Percentiles rank a stretch among this genome's conserved stretches.
Evolutionary conservation across 2,888 invertebrate genomes (phyloP).

Genomic region (Pristionchus entomophagus): DNA sequence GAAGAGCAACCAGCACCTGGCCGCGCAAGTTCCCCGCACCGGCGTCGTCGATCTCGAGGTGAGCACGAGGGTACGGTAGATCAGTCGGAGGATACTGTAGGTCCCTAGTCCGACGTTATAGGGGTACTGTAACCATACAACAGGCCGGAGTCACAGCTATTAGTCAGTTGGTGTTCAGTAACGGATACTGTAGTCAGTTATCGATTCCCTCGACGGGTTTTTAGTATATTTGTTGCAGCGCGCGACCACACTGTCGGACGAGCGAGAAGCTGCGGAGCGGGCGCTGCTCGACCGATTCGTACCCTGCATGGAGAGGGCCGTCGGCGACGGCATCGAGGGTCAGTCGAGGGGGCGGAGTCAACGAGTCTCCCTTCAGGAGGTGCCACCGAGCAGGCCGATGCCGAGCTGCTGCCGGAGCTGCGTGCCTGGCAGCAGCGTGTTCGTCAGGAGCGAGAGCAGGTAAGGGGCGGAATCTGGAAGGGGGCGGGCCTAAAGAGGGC

Average conservation of each 20-base stretch:
- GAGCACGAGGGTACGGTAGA: neutral
- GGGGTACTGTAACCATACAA: neutral
- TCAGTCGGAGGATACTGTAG: too few species aligned
- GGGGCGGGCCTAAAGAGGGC: neutral
- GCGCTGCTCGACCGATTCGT: neutral
- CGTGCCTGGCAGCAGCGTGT: neutral
- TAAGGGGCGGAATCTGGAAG: neutral
- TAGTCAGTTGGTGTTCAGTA: neutral
- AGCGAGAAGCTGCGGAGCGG: neutral
- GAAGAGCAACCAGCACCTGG: slow-evolving; percentile 1
- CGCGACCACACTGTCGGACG: neutral
- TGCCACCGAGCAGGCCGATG: neutral
- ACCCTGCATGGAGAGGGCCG: neutral
- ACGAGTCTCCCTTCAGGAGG: neutral
- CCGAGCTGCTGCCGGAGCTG: neutral
- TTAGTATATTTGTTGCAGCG: neutral
- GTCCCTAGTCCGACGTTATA: too few species aligned
- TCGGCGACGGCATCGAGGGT: slow-evolving; percentile 30
- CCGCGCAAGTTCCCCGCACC: neutral
- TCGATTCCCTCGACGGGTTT: neutral
- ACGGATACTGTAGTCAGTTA: neutral
- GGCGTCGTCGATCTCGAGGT: neutral
- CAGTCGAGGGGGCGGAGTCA: neutral
- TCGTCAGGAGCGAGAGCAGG: neutral
- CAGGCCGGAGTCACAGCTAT: neutral